Conservation (phyloP, 92 coral and sea anemone genomes). For the Porites rus region DNA sequence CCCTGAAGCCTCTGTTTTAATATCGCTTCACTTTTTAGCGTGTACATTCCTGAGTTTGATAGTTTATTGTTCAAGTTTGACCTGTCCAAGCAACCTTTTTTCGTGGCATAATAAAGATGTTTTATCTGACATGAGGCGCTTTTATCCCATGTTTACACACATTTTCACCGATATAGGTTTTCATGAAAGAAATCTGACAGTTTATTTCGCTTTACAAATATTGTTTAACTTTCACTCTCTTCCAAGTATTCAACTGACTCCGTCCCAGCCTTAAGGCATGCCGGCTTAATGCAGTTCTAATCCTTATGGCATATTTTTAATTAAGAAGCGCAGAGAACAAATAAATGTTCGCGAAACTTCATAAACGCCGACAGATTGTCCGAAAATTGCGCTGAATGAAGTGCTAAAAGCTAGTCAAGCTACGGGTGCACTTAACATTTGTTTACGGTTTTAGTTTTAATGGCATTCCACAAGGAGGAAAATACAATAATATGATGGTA, state of each 20-base stretch:
- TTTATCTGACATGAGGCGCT: not conserved
- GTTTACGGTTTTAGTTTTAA: constrained; percentile 20
- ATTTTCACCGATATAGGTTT: not conserved
- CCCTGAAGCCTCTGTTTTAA: not conserved
- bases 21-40: not conserved
- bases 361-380: constrained; percentile 40
- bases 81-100: not conserved
- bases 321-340: constrained; percentile 25
- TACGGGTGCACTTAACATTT: not conserved
- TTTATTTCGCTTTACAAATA: not conserved
- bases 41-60: not conserved
- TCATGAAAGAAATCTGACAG: not conserved
- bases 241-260: not conserved
- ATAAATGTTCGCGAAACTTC: constrained; percentile 4
- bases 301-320: constrained; percentile 21
- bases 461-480: constrained; percentile 1
- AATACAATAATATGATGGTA: not conserved
- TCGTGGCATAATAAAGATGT: not conserved
- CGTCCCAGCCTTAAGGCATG: not conserved
- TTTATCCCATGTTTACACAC: not conserved
- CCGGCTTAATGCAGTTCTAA: constrained; percentile 7
- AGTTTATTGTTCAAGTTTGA: constrained; percentile 7
- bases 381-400: constrained; percentile 11
- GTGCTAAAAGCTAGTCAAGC: constrained; percentile 15
- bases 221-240: constrained; percentile 1